A percentile compares a stretch with the other conserved stretches of the same genome.
phyloP scores from a whole-genome alignment of 2,797 vertebrate genomes.

The Gorsachius magnificus region DNA sequence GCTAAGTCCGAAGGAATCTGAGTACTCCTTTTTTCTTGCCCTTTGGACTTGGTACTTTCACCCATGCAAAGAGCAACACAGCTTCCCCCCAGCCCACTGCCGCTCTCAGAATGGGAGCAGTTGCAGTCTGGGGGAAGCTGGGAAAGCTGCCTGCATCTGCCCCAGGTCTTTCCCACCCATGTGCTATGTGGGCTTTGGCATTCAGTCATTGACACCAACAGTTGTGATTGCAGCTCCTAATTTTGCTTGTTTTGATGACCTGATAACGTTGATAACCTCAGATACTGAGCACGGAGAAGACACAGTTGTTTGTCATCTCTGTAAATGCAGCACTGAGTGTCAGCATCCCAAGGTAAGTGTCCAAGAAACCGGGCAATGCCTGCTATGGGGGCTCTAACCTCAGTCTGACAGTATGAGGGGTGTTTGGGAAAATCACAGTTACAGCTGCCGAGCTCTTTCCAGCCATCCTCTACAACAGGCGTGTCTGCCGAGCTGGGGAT shows the following conservation, averaged over 20 bases:
- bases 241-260: background rate
- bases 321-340: background rate
- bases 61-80: background rate
- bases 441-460: background rate
- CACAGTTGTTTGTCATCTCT: background rate
- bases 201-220: background rate
- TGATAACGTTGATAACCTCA: background rate
- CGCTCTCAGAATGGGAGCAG: background rate
- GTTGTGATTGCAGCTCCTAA: background rate
- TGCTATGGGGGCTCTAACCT: background rate
- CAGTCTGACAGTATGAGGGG: background rate
- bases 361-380: background rate
- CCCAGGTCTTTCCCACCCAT: background rate
- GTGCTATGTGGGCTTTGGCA: background rate
- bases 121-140: rapidly evolving
- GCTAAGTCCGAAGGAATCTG: background rate
- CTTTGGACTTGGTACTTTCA: background rate
- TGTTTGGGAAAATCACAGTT: background rate
- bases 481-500: background rate
- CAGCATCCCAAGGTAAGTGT: background rate
- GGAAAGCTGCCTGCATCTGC: background rate
- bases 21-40: background rate
- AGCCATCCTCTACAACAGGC: background rate
- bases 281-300: background rate
- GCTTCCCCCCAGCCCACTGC: rapidly evolving